A percentile compares a stretch with the other conserved stretches of the same genome.
Evolutionary conservation across 2,797 vertebrate species (phyloP).

Genomic region (Ambastaia sidthimunki): DNA sequence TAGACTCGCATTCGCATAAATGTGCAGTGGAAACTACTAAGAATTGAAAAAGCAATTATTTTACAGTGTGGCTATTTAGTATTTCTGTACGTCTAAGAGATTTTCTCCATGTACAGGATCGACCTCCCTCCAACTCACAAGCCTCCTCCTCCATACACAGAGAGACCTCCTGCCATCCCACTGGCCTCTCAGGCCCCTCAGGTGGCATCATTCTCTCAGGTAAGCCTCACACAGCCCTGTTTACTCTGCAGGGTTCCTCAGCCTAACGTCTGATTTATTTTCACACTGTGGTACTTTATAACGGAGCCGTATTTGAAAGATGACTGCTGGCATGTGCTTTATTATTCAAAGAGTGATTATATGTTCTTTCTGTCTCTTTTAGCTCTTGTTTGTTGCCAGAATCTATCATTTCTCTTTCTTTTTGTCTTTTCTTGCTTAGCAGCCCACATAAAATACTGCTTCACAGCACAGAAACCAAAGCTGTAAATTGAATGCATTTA

Average conservation of each 20-base stretch:
- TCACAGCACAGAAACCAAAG: not conserved
- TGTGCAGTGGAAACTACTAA: too few species aligned
- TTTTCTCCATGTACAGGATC: conserved; percentile 79
- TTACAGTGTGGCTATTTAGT: too few species aligned
- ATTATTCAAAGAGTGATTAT: conserved; percentile 38
- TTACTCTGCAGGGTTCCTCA: not conserved
- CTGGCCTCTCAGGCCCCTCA: conserved; percentile 72
- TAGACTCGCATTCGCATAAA: not conserved
- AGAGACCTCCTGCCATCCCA: conserved; percentile 72
- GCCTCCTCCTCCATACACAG: conserved; percentile 76
- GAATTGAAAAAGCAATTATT: too few species aligned
- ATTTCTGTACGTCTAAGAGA: too few species aligned
- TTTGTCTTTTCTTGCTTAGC: conserved; percentile 7
- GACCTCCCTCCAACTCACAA: conserved; percentile 84
- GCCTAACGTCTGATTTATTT: conserved; percentile 22
- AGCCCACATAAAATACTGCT: conserved; percentile 8
- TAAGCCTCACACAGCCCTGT: conserved; percentile 53
- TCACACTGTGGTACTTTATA: conserved; percentile 3
- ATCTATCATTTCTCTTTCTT: conserved; percentile 19
- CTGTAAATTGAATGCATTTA: not conserved
- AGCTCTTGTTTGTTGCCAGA: conserved; percentile 32
- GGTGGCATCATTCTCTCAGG: conserved; percentile 69
- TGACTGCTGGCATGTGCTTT: conserved; percentile 29
- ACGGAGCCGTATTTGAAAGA: conserved; percentile 2
- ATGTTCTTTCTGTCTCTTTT: conserved; percentile 24